These are phyloP conservation scores for Cotesia glomerata DNA, from an alignment of 1,140 invertebrate species.

Conservation along the genomic window DNA sequence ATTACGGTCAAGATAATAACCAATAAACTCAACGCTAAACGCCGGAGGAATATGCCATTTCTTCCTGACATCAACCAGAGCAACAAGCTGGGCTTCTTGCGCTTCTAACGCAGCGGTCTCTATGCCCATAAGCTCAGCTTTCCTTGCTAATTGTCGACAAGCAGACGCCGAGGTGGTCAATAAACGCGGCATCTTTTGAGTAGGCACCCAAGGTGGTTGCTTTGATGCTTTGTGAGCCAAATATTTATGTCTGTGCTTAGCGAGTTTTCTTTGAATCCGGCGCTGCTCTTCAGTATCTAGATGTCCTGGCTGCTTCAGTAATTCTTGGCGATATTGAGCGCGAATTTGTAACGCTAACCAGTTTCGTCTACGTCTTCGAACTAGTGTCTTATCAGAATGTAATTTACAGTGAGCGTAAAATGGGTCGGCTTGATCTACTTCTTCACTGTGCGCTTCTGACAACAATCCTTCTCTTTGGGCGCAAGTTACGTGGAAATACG, in stretches of 20 bases:
- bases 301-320: slow-evolving; percentile 63
- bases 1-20: slow-evolving; percentile 90
- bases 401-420: slow-evolving; percentile 96
- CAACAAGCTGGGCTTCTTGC: slow-evolving; percentile 79
- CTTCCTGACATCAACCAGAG: slow-evolving; percentile 82
- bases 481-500: slow-evolving; percentile 97
- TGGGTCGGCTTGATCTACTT: slow-evolving; percentile 93
- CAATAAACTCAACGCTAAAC: slow-evolving; percentile 91
- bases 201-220: slow-evolving; percentile 87
- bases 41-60: slow-evolving; percentile 94
- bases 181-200: slow-evolving; percentile 90
- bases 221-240: slow-evolving; percentile 75
- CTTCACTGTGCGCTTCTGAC: slow-evolving; percentile 91
- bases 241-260: slow-evolving; percentile 80
- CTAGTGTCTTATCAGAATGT: slow-evolving; percentile 83
- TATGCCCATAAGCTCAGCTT: slow-evolving; percentile 91
- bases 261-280: slow-evolving; percentile 78
- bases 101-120: slow-evolving; percentile 79
- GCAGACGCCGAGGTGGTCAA: slow-evolving; percentile 90
- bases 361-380: slow-evolving; percentile 82
- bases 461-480: slow-evolving; percentile 92
- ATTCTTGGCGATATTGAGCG: slow-evolving; percentile 71
- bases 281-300: slow-evolving; percentile 71
- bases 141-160: slow-evolving; percentile 80
- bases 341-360: slow-evolving; percentile 87